Conservation (phyloP, 2,888 invertebrate species). For the Ochlodes sylvanus region DNA sequence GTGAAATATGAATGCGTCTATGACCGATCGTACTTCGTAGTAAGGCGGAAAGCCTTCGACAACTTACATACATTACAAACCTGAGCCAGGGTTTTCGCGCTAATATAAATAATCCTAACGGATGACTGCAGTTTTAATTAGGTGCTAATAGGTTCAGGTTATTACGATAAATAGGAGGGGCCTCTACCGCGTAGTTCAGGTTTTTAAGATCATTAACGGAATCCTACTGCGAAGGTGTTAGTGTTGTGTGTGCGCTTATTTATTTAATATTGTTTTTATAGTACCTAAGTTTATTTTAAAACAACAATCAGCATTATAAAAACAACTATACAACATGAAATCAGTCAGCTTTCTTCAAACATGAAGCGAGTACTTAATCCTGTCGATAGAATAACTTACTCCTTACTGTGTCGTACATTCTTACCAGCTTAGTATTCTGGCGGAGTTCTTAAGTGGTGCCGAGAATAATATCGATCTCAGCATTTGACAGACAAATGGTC, state of each 20-base stretch:
- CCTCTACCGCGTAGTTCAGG: neutral
- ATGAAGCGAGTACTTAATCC: neutral
- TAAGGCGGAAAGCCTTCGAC: conserved; percentile 15
- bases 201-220: too few species aligned
- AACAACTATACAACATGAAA: neutral
- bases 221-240: too few species aligned
- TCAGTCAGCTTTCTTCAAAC: neutral
- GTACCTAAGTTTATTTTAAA: too few species aligned
- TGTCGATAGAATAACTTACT: neutral
- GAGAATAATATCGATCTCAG: conserved; percentile 21
- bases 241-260: too few species aligned
- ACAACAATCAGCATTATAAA: too few species aligned
- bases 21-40: conserved; percentile 10
- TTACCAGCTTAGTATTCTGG: conserved; percentile 25
- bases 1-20: conserved; percentile 29
- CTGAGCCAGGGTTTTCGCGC: neutral
- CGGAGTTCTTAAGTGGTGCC: conserved; percentile 30
- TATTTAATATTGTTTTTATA: too few species aligned
- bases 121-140: neutral
- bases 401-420: neutral
- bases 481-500: conserved; percentile 31
- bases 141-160: neutral
- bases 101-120: neutral
- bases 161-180: neutral
- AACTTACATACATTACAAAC: conserved; percentile 3